Base-by-base conservation (phyloP, 2,888 invertebrate species). In the Lasioglossum villosulum region DNA sequence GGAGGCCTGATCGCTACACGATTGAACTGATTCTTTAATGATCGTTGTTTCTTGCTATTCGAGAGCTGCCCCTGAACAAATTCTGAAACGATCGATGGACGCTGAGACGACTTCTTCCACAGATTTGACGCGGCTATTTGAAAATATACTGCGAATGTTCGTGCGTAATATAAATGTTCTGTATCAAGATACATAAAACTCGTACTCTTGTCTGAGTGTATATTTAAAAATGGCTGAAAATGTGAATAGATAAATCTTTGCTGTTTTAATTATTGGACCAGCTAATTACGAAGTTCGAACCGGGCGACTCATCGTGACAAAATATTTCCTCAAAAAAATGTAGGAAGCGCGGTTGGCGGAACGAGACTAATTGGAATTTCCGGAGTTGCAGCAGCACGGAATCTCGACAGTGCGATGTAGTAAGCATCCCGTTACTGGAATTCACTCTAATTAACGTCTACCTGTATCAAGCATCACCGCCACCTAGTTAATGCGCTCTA, bases 381-480 rank as follows among this genome's bases (percentile, higher is more conserved):
- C 19, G 39, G 27, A 6, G n/a, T 10, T 34, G 34, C 42, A 30
- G 34, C 8, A 19, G 19, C 16, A 14, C 30, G 42, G 70, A 78
- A 78, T 72, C 59, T 59, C 78, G 42, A 45, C 16, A 23, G n/a
- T 5, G 34, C 78, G 19, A 72, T 63, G 37, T 45, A 34, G 71
- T 1, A 30, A n/a, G 52, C 59, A 59, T 52, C 68, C 70, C 48
- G 19, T 45, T 56, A 42, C 39, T 10, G 78, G 72, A 78, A 78
- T 78, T 72, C 42, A 72, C 78, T 63, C 72, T 72, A 78, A 78
- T 78, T 78, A 78, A 78, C 72, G 78, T 71, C 14, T 39, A 56
- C 56, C 78, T n/a, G n/a, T 78, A 72, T 72, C 72, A 63, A 59
- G 71, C 72, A 78, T 78, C 78, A 59, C 30, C 70, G 59, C 34